Base-by-base conservation (phyloP, 2,113 vertebrate species). In the Trematocara nigrifrons region DNA sequence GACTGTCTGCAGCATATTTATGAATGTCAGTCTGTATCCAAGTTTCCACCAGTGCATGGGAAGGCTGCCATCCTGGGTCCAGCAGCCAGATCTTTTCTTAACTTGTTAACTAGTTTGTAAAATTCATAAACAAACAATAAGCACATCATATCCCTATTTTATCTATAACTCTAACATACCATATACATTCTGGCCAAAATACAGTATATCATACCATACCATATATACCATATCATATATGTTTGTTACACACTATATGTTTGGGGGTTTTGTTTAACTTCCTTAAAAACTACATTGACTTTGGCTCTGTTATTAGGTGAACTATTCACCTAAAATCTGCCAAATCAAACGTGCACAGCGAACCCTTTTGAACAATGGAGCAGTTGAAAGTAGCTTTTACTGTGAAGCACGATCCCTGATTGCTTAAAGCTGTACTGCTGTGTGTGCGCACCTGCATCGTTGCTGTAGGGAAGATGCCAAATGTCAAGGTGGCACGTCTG, bases 401-500 rank as follows among this genome's bases (percentile, higher is more conserved):
- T 76, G 22, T 31, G 26, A 76, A 51, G 45, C 13, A 49, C 6
- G 4, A 49, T 51, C 26, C 45, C 26, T 12, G 45, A 5, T 76
- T 51, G 26, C 71, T 12, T 26, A 1, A 31, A 76, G 45, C 42
- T 0, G 22, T 20, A 11, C 18, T 35, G 33, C 59, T 86, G 1
- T 51, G 79, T 29, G 79, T 35, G 78, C 6, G 47, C 80, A 90
- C 89, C 89, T 89, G 38, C 76, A 3, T 40, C 6, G 4, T 33
- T n/a, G 29, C 77, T 93, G 83, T 54, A 52, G 80, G 40, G 10
- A 80, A 57, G 66, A 81, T 91, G 92, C 90, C 86, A 90, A 89
- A 90, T 90, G 59, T 84, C 38, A 87, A 84, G 79, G 18, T 31
- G 15, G 22, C 1, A 51, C 87, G 81, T 89, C 79, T 66, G 35